Base-by-base conservation (phyloP, 2,797 vertebrate genomes). In the Pseudotriccus pelzelni region DNA sequence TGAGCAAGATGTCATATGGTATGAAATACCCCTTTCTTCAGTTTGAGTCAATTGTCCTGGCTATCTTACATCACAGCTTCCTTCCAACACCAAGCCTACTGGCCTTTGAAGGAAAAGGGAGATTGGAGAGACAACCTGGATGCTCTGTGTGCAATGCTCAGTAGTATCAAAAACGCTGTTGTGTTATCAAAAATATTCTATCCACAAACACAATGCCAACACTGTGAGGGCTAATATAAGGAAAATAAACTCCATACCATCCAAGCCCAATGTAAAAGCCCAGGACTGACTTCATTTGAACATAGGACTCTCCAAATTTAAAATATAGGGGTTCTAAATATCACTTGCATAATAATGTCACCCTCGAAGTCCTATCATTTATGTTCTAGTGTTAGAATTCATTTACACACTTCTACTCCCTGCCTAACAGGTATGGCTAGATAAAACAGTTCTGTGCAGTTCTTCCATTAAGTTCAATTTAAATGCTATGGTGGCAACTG, bases 281-380 rank as follows among this genome's bases (percentile, higher is more conserved):
- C 10, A 52, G 24, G 27, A 41, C 25, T 75, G 19, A 63, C 7
- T 46, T 82, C 6, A 15, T 62, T 76, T 69, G 14, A 84, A 70
- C 9, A 9, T 9, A 5, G 4, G 28, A 68, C 28, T 73, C n/a
- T 46, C 10, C 7, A 84, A 53, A 82, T 66, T 32, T 44, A 90
- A 70, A 36, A 53, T 23, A 37, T 1, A 7, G 4, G 0, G 0
- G 0, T 0, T 20, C 66, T 1, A 62, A 43, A 75, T 23, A 19
- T 14, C 30, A 50, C 84, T 81, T 87, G 9, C 9, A 44, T 66
- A 63, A 55, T 53, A 25, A 7, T 30, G 3, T 62, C n/a, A 69
- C 7, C 76, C 22, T 49, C 52, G 10, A 60, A 43, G 10, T 37
- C 25, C 20, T 59, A 2, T 50, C 1, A 81, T 43, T 59, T 80